Evolutionary conservation across 1,140 invertebrate genomes (phyloP).

Genomic region (Heliconius melpomene): DNA sequence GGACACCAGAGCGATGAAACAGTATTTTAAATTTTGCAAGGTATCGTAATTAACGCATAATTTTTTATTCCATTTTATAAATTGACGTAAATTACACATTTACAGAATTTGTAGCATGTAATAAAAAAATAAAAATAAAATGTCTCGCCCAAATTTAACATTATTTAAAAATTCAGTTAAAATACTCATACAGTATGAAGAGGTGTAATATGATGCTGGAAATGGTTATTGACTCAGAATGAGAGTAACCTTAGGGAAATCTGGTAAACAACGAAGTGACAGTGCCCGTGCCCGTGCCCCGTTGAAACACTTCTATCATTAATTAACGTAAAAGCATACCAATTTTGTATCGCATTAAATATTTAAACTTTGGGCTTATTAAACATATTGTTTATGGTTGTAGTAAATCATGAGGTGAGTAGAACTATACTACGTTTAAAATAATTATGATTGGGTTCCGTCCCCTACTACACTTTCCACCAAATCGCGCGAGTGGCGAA

Average conservation of each 20-base stretch:
- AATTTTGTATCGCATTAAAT: not conserved
- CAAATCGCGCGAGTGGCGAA: too few species aligned
- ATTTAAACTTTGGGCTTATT: not conserved
- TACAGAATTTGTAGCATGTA: too few species aligned
- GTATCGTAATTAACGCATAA: too few species aligned
- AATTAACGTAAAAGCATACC: not conserved
- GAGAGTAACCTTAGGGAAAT: conserved; percentile 5
- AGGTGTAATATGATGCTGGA: not conserved
- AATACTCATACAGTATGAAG: not conserved
- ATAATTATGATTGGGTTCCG: not conserved
- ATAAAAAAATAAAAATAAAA: not conserved
- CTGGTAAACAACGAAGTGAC: conserved; percentile 14
- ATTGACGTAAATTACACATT: not conserved
- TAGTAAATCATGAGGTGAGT: not conserved
- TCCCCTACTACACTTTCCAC: too few species aligned
- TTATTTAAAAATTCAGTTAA: not conserved
- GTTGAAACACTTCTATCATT: conserved; percentile 3
- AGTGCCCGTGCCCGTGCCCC: conserved; percentile 4
- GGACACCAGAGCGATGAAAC: too few species aligned
- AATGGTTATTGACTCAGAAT: conserved; percentile 12
- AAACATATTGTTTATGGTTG: not conserved
- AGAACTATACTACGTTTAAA: not conserved
- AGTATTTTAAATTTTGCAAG: too few species aligned
- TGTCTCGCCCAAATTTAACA: not conserved
- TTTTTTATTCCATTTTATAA: too few species aligned